Evolutionary conservation across 2,113 vertebrate species (phyloP), one percentile per base, ranked within the genome.

Genomic region (Poecile atricapillus): DNA sequence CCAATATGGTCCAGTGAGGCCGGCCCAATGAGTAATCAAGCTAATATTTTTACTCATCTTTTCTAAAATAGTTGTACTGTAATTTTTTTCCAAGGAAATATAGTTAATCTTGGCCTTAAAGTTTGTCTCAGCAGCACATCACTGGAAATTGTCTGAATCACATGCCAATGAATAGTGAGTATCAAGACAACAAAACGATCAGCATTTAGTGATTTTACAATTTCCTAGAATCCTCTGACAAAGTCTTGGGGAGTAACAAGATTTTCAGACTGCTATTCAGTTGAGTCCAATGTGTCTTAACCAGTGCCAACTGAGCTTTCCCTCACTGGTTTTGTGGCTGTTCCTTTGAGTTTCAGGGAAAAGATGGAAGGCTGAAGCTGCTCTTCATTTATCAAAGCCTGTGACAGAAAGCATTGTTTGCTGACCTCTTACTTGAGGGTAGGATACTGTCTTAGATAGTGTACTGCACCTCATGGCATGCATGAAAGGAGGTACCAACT

Each of bases 61-160:
- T 92, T 95, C 90, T 93, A 68, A 93, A 96, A 96, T 35, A 84
- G 81, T 80, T 95, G 69, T 53, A 41, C 33, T 77, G 73, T 88
- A 77, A 31, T 82, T 94, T 97, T 94, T 97, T 97, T 87, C 94
- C 96, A 97, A 94, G 97, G 93, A 97, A 96, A 96, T 75, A 87
- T 1, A 5, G 70, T 95, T 93, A 89, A 80, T 67, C 43, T 85
- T 74, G 73, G 39, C 59, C 79, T 83, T 94, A 87, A 97, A 96
- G 78, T 33, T 77, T 83, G 69, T 85, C 78, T 96, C 87, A 93
- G 89, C 78, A 89, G 76, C 79, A 56, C 52, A 91, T 59, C 82
- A 83, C 6, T 92, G 95, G 94, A 96, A 97, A 95, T 31, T 85
- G 21, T 84, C 69, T 76, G 74, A 94, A 94, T 96, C 96, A 96